Evolutionary conservation across 2,888 invertebrate genomes (phyloP), one percentile per base, ranked within the genome.

Genomic region (Drosophila kuntzei): DNA sequence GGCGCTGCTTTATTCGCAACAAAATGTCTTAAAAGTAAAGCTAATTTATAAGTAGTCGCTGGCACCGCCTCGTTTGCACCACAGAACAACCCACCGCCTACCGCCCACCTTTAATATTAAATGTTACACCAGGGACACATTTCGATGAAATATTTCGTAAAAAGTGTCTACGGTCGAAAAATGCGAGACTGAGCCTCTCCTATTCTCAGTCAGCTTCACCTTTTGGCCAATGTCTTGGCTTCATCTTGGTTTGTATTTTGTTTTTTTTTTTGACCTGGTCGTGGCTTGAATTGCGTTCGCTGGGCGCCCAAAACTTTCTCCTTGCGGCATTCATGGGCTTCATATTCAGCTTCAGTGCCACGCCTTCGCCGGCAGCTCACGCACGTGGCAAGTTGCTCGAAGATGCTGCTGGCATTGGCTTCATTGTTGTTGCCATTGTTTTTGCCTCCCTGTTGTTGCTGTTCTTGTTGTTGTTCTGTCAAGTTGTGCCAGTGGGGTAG

Each of bases 81-180:
- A 59, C 11, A 29, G 63, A 59, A 58, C 39, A 65, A 46, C 54
- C 65, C 71, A 60, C 14, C 41, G 20, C 60, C 55, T 41, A 43
- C 58, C 80, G 71, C 83, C 87, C 85, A 87, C 87, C 86, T 89
- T 86, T 86, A 84, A 90, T 90, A 89, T 90, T 90, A 91, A 92
- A 92, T 92, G 92, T 91, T 91, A 91, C 92, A 88, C 92, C 77
- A 89, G 92, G 92, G 92, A 92, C 91, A 91, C 92, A 92, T 92
- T 92, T 92, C 91, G 92, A 92, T 92, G 92, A 92, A 92, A 92
- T 92, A 92, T 92, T 91, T 90, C 88, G 90, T 89, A 85, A 91
- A 91, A 91, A 90, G 90, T 91, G 91, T 91, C 91, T 91, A 87
- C 90, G 80, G 85, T 82, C 90, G 80, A 55, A 83, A 87, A 89